A percentile compares a stretch with the other conserved stretches of the same genome.
Evolutionary conservation across 1,140 invertebrate genomes (phyloP).

Genomic region (Hyposmocoma kahamanoa): DNA sequence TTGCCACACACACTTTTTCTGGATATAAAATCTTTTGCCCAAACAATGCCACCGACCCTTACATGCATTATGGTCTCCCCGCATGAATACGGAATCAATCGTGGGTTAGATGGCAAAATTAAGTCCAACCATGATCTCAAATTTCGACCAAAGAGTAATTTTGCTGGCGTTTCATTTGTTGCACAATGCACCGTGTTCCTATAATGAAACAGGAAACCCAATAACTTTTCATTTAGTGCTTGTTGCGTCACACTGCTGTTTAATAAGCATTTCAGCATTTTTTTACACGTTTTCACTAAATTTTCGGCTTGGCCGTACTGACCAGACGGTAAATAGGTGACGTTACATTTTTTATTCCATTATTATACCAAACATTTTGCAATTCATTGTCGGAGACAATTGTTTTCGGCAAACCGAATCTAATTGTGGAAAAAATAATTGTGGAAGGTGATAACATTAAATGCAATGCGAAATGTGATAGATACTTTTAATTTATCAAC

Average conservation of each 20-base stretch:
- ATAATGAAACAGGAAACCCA: neutral
- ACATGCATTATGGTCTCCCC: neutral
- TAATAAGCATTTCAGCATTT: conserved; percentile 3
- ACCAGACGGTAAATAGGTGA: conserved; percentile 2
- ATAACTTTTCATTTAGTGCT: neutral
- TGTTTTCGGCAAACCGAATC: neutral
- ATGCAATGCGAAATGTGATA: too few species aligned
- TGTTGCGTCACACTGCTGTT: neutral
- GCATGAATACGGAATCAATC: too few species aligned
- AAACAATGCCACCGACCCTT: neutral
- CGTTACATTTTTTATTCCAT: conserved; percentile 6
- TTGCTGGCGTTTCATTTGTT: neutral
- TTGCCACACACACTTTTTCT: neutral
- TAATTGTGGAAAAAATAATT: too few species aligned
- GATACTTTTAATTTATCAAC: too few species aligned
- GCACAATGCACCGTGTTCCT: neutral
- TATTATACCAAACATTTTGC: neutral
- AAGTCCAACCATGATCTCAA: neutral
- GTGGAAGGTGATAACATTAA: too few species aligned
- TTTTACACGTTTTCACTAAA: too few species aligned
- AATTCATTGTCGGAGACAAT: conserved; percentile 5
- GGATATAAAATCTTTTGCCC: neutral
- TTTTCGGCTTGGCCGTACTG: too few species aligned
- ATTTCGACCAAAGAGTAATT: conserved; percentile 1
- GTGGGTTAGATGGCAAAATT: neutral